Evolutionary conservation across 2,113 vertebrate species (phyloP).

Genomic region (Marcusenius ussheri): DNA sequence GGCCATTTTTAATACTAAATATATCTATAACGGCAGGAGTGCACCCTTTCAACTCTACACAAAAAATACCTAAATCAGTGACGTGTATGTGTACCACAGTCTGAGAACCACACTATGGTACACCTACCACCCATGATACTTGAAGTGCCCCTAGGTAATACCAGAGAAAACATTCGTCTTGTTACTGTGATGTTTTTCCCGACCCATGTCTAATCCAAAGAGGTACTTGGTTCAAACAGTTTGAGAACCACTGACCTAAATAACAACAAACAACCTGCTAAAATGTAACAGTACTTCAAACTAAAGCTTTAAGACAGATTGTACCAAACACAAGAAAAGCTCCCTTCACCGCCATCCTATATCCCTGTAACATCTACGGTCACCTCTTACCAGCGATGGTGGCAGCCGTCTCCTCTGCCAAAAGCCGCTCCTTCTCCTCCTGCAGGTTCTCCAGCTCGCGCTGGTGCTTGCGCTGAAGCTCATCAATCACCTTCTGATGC

Average conservation of each 20-base stretch:
- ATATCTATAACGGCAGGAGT: neutral
- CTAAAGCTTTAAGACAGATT: neutral
- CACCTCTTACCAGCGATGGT: slow-evolving; percentile 59
- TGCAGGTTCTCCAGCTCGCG: slow-evolving; percentile 69
- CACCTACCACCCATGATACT: neutral
- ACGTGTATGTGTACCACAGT: neutral
- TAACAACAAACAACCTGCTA: neutral
- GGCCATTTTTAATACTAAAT: neutral
- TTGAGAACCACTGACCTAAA: neutral
- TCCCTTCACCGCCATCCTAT: neutral
- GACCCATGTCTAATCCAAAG: neutral
- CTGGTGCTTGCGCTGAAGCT: slow-evolving; percentile 70
- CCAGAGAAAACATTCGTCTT: neutral
- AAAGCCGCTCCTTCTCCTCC: slow-evolving; percentile 65
- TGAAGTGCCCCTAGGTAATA: neutral
- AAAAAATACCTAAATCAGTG: neutral
- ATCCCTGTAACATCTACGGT: neutral
- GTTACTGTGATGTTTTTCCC: neutral
- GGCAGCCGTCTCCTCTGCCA: slow-evolving; percentile 68
- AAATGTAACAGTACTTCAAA: neutral
- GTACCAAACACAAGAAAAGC: neutral
- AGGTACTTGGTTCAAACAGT: neutral
- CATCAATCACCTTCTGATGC: slow-evolving; percentile 69
- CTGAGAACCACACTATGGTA: neutral
- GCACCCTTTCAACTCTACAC: neutral